A percentile compares a stretch with the other conserved stretches of the same genome.
Conservation (phyloP, 2,888 invertebrate genomes). For the Hyalella azteca region DNA sequence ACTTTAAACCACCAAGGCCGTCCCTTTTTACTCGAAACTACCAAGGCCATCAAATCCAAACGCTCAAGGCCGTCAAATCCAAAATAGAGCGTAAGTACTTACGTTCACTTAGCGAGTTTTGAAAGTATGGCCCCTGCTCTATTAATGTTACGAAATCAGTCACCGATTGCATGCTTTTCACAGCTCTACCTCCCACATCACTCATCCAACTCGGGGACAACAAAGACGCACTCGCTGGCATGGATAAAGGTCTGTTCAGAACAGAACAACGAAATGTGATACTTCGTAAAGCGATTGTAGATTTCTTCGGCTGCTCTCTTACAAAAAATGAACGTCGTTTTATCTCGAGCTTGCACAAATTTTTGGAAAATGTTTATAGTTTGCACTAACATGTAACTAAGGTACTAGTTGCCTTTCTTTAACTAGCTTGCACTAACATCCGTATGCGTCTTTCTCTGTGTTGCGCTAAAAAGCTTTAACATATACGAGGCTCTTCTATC, state of each 20-base stretch:
- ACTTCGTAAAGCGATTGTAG: neutral
- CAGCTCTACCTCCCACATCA: conserved; percentile 31
- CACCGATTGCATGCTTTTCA: conserved; percentile 20
- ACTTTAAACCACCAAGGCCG: no score
- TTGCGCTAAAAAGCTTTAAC: neutral
- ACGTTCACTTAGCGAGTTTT: no score
- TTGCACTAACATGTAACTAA: neutral
- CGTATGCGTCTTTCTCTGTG: neutral
- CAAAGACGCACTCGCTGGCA: neutral
- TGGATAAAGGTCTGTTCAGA: neutral
- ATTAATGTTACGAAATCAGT: neutral
- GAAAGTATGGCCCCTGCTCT: no score
- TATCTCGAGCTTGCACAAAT: neutral
- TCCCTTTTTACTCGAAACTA: no score
- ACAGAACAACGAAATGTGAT: neutral
- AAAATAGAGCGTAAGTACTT: no score
- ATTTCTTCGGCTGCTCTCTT: neutral
- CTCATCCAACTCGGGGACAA: conserved; percentile 19
- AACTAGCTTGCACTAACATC: neutral
- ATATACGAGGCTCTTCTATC: neutral
- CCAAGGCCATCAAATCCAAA: no score
- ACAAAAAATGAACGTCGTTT: neutral
- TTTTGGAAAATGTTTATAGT: neutral
- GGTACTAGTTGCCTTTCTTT: neutral
- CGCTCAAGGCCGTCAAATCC: no score